Evolutionary conservation across 2,797 vertebrate species (phyloP), one percentile per base, ranked within the genome.

Genomic region (Schizothorax lantsangensis): DNA sequence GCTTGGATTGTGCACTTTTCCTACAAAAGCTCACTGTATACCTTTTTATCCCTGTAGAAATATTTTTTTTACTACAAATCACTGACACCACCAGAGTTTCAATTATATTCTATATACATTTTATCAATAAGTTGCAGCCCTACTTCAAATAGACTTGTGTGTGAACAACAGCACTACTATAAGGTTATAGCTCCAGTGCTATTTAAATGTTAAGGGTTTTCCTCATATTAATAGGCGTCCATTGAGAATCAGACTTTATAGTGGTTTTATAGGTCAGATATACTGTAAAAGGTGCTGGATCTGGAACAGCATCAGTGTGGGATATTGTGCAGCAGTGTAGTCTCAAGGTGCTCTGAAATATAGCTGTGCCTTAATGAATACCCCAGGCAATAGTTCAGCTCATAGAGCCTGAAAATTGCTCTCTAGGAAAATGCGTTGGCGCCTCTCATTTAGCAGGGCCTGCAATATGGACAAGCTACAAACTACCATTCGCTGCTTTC

Each of bases 361-460:
- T 89, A 90, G 87, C 86, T 4, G 0, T 7, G 52, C 84, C 73
- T 88, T 92, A 93, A 93, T 92, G 91, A 91, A 91, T 73, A 86
- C 81, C 75, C 7, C 83, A 47, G 80, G 88, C 82, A 74, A 64
- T 84, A 86, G 38, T 87, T 83, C 91, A 89, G 91, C 89, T 91
- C 88, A 89, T 72, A 91, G 88, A 84, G 73, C 45, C 74, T 84
- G 83, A 88, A 89, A 89, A 90, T 91, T 57, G 87, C 79, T 64
- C 88, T 90, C 78, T 45, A 83, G 68, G 78, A 14, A 49, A 82
- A 89, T 88, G 40, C 75, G 73, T 86, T 75, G 64, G 71, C 80
- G 62, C 3, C 86, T 86, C 81, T 88, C 64, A 66, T 88, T 88
- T 86, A 84, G 54, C 45, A 64, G 43, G n/a, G 30, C 72, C 83